Base-by-base conservation (phyloP, 2,888 invertebrate genomes). In the Germaria angustata region DNA sequence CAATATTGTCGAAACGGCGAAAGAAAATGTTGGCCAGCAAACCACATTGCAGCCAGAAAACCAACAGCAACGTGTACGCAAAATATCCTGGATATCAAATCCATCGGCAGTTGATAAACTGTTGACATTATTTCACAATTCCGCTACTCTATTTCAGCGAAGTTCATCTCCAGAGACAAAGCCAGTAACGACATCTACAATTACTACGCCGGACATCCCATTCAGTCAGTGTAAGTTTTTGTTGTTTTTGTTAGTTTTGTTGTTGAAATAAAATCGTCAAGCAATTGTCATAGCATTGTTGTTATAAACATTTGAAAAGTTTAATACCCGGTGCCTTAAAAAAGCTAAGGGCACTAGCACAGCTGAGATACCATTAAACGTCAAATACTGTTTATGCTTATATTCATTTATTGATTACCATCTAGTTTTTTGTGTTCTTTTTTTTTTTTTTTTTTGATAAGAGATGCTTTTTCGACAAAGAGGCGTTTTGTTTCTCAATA, bases 61-160 rank as follows among this genome's bases (percentile, higher is more conserved):
- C 1, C 59, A 51, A 11, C 68, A 68, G 90, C 84, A 85, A 24
- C 87, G 93, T 15, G 92, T 92, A 87, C 91, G 94, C 15, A 94
- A 94, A 89, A 92, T 93, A 49, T 94, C 94, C 0, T 93, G 93
- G 93, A 93, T 94, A 13, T 92, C 92, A 3, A 92, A 93, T 86
- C 93, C 93, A 0, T 92, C 94, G 7, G 93, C 94, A 87, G 91
- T 95, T 65, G 95, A 95, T 83, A 94, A 94, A 87, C 88, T 95
- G 2, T 87, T 95, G 0, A 94, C 94, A 28, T 86, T 95, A 2
- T 95, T 95, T 87, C 94, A 94, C 84, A 93, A 94, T 87, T 94
- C 94, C 0, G 92, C 92, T 63, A 93, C 92, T 85, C 89, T 94
- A 65, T 94, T 94, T 86, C 92, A 93, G 9, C 92, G 93, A 84